Conservation (phyloP, 2,888 invertebrate genomes). For the Erebia ligea region DNA sequence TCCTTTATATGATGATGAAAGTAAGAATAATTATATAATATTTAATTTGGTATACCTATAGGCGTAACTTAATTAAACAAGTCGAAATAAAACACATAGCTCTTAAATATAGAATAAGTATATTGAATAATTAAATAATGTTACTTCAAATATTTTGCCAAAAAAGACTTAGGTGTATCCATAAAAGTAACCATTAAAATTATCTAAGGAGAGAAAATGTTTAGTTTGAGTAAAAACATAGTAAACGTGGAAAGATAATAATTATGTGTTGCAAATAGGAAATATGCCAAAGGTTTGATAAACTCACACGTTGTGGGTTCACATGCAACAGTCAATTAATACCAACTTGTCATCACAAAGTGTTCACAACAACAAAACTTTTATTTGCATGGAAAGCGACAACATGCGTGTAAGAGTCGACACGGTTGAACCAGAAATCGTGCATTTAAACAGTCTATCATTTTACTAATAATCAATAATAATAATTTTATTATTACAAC, state of each 20-base stretch:
- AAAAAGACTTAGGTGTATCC: conserved; percentile 81
- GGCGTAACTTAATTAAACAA: background rate
- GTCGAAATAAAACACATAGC: conserved; percentile 65
- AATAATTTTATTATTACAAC: conserved; percentile 78
- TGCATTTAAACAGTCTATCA: conserved; percentile 81
- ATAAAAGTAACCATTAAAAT: conserved; percentile 79
- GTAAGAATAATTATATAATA: background rate
- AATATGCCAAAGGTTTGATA: conserved; percentile 53
- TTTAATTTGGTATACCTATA: background rate
- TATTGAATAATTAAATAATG: conserved; percentile 84
- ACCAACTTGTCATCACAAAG: conserved; percentile 72
- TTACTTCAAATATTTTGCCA: conserved; percentile 81
- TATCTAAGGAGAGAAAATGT: conserved; percentile 76
- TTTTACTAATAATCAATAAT: conserved; percentile 64
- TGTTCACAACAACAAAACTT: conserved; percentile 47
- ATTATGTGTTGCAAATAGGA: conserved; percentile 54
- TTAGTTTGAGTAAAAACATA: conserved; percentile 70
- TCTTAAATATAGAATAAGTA: conserved; percentile 82
- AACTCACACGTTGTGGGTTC: conserved; percentile 51
- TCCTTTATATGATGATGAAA: background rate
- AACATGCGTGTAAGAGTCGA: conserved; percentile 51
- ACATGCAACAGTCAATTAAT: conserved; percentile 51
- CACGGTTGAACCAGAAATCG: conserved; percentile 66
- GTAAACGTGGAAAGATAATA: conserved; percentile 53
- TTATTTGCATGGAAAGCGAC: conserved; percentile 53